Evolutionary conservation across 2,888 invertebrate genomes (phyloP).

Genomic region (Calephelis perditalis): DNA sequence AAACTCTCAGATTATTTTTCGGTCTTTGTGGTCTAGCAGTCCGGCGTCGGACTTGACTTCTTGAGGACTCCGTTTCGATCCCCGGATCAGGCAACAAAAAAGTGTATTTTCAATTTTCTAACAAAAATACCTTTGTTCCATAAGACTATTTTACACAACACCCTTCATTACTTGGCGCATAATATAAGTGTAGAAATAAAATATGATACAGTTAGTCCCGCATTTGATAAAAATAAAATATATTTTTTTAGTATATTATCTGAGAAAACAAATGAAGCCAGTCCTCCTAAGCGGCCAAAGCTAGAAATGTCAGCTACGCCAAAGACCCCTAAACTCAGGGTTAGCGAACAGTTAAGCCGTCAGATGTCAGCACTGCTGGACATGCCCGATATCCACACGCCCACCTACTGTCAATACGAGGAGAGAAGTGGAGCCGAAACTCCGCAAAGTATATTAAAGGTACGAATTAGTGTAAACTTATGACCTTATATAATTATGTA

Average conservation of each 20-base stretch:
- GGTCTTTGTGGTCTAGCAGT: too few relatives aligned
- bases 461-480: constrained; percentile 28
- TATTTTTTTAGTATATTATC: constrained; percentile 43
- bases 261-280: constrained; percentile 35
- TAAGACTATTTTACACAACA: too few relatives aligned
- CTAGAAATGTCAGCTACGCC: constrained; percentile 47
- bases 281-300: constrained; percentile 55
- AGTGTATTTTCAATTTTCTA: too few relatives aligned
- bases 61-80: too few relatives aligned
- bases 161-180: too few relatives aligned
- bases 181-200: not conserved
- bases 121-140: too few relatives aligned
- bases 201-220: too few relatives aligned
- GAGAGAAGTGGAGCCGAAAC: constrained; percentile 54
- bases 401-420: constrained; percentile 35
- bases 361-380: constrained; percentile 65
- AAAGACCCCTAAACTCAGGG: constrained; percentile 29
- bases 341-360: constrained; percentile 40
- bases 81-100: too few relatives aligned
- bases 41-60: too few relatives aligned
- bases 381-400: constrained; percentile 75
- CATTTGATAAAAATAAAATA: not conserved
- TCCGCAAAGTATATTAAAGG: constrained; percentile 83
- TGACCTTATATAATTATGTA: too few relatives aligned
- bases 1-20: constrained; percentile 14